phyloP scores from a whole-genome alignment of 1,140 invertebrate genomes.

The Drosophila subpulchrella region DNA sequence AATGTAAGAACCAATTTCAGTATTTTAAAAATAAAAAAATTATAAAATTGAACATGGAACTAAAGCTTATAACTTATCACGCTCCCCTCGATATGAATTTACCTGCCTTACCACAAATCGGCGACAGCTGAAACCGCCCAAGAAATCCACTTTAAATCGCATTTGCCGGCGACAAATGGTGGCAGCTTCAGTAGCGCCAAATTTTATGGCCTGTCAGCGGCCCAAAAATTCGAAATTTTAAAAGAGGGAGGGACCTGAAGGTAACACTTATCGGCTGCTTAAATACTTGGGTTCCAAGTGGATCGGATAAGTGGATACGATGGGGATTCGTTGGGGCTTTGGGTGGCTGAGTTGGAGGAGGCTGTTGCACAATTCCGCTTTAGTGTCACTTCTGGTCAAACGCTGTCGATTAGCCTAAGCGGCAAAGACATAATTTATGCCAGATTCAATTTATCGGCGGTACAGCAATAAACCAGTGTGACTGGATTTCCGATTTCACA shows the following conservation, averaged over 20 bases:
- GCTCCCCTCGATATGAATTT: conserved; percentile 21
- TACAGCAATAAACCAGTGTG: conserved; percentile 33
- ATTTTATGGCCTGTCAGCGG: conserved; percentile 51
- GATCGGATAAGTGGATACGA: conserved; percentile 32
- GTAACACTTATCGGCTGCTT: conserved; percentile 22
- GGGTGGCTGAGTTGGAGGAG: conserved; percentile 21
- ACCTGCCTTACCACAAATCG: conserved; percentile 23
- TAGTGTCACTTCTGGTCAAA: conserved; percentile 51
- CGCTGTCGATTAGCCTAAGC: conserved; percentile 40
- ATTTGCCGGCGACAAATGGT: conserved; percentile 51
- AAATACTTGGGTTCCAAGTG: conserved; percentile 21
- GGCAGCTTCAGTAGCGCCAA: conserved; percentile 48
- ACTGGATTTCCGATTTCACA: conserved; percentile 10
- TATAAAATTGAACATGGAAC: no score
- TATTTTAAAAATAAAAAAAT: no score
- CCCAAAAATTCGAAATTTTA: conserved; percentile 31
- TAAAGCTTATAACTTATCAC: not conserved
- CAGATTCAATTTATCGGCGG: conserved; percentile 44
- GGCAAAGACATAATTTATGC: conserved; percentile 56
- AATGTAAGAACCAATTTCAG: no score
- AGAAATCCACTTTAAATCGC: conserved; percentile 54
- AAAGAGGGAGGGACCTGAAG: conserved; percentile 8
- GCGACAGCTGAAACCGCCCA: conserved; percentile 41
- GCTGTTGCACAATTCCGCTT: conserved; percentile 52
- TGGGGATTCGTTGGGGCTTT: conserved; percentile 52